phyloP scores from a whole-genome alignment of 2,888 invertebrate genomes.

The Yponomeuta evonymella region DNA sequence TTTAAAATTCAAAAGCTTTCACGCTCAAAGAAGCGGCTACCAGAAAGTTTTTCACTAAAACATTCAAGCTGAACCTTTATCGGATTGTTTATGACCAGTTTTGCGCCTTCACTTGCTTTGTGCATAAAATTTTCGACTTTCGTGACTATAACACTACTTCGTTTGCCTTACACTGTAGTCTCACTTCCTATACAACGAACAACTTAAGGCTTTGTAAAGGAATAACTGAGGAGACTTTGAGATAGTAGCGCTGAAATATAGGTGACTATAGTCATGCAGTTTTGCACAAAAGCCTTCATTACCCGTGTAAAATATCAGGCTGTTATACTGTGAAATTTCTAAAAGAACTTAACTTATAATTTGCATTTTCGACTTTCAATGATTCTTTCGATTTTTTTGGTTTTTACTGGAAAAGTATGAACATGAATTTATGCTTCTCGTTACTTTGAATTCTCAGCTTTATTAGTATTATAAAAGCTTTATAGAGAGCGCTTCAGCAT shows the following conservation, averaged over 20 bases:
- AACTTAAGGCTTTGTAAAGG: conserved; percentile 18
- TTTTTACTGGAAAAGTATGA: neutral
- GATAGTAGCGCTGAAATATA: conserved; percentile 12
- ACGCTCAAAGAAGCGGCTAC: conserved; percentile 4
- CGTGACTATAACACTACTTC: conserved; percentile 18
- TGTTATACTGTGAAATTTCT: conserved; percentile 31
- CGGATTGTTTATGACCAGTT: conserved; percentile 21
- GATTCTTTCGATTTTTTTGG: conserved; percentile 6
- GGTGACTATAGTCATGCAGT: conserved; percentile 13
- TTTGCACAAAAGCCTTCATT: conserved; percentile 43
- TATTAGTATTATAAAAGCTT: neutral
- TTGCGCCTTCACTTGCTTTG: conserved; percentile 18
- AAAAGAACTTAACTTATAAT: conserved; percentile 9
- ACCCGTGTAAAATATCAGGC: conserved; percentile 38
- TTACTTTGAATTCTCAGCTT: neutral
- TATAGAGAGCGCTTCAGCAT: neutral
- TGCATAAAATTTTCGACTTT: conserved; percentile 17
- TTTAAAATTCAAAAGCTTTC: conserved; percentile 5
- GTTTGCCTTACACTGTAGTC: conserved; percentile 18
- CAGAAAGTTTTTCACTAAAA: conserved; percentile 18
- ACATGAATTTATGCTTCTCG: neutral
- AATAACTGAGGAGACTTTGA: conserved; percentile 16
- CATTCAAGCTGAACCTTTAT: conserved; percentile 19
- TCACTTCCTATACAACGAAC: conserved; percentile 15
- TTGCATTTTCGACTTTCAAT: neutral